Evolutionary conservation across 1,140 invertebrate species (phyloP), one percentile per base, ranked within the genome.

Genomic region (Pseudomyrmex gracilis): DNA sequence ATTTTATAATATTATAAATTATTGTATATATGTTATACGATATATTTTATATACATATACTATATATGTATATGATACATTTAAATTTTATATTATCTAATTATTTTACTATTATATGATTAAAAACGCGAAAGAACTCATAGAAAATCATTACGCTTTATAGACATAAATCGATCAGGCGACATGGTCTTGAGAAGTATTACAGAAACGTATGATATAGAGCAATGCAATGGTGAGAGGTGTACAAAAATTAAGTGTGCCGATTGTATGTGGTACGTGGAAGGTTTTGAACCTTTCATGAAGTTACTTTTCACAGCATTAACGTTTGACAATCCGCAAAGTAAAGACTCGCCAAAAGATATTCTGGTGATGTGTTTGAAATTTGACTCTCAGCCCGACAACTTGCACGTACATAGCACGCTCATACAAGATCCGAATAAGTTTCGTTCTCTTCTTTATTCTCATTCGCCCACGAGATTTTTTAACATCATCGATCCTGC

Each of bases 401-500:
- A 34, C 0, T 43, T 66, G 17, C 47, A 55, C 13, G 20, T 45
- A 2, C n/a, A 67, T 53, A 57, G 2, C 2, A 34, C 43, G 2
- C 24, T 49, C 7, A 55, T 77, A 55, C 47, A n/a, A 10, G 20
- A 77, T 24, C 51, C 5, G 55, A n/a, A 9, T 8, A 68, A 68
- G 13, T 57, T 78, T 2, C 1, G 9, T 68, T 57, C 51, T 3
- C 22, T 61, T 20, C 12, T 55, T n/a, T 13, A 1, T 34, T 12
- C 20, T 9, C 3, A 64, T 5, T 10, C 63, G 22, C 0, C 0
- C 8, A 53, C 5, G 13, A 20, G 3, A 22, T 55, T 68, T 24
- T 68, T 68, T 68, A 2, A 24, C 17, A 4, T 78, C 20, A 17
- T 57, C 5, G 13, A 78, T 78, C 63, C 76, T 57, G 76, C 63